A percentile compares a stretch with the other conserved stretches of the same genome.
Evolutionary conservation across 92 coral and sea anemone species (phyloP).

Genomic region (Phenganax subtilis): DNA sequence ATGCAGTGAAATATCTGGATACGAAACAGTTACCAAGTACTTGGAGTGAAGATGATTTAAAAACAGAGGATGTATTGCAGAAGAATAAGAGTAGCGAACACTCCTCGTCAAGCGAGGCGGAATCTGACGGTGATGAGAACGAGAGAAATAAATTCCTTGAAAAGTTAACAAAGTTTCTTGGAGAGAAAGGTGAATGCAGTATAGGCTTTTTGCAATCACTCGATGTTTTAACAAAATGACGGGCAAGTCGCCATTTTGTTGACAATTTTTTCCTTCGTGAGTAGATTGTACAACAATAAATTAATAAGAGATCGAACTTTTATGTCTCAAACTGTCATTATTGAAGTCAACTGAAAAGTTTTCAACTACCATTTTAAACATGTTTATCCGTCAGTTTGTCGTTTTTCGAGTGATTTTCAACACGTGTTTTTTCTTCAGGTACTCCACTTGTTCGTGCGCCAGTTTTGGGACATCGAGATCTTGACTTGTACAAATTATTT

Average conservation of each 20-base stretch:
- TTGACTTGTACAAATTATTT: conserved; percentile 78
- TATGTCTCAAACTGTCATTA: background rate
- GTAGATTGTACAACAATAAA: background rate
- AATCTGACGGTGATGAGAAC: conserved; percentile 57
- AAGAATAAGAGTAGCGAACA: conserved; percentile 24
- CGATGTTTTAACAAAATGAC: background rate
- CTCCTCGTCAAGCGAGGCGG: conserved; percentile 60
- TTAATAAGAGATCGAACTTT: conserved; percentile 11
- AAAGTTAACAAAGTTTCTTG: conserved; percentile 67
- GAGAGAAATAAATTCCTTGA: conserved; percentile 60
- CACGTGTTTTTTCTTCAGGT: conserved; percentile 44
- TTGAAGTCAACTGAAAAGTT: too few relatives aligned
- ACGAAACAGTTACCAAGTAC: conserved; percentile 78
- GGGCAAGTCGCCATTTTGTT: too few relatives aligned
- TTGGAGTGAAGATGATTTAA: conserved; percentile 59
- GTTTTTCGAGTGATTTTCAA: background rate
- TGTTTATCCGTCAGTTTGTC: too few relatives aligned
- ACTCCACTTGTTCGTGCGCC: conserved; percentile 88
- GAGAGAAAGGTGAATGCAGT: conserved; percentile 61
- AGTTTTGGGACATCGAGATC: conserved; percentile 90
- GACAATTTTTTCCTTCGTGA: background rate
- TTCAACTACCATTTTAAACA: too few relatives aligned
- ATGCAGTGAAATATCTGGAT: conserved; percentile 73
- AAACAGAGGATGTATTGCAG: conserved; percentile 7
- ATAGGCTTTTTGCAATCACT: background rate